Percentiles rank a stretch among this genome's conserved stretches.
phyloP scores from a whole-genome alignment of 1,140 invertebrate genomes.

The Trachymyrmex septentrionalis region DNA sequence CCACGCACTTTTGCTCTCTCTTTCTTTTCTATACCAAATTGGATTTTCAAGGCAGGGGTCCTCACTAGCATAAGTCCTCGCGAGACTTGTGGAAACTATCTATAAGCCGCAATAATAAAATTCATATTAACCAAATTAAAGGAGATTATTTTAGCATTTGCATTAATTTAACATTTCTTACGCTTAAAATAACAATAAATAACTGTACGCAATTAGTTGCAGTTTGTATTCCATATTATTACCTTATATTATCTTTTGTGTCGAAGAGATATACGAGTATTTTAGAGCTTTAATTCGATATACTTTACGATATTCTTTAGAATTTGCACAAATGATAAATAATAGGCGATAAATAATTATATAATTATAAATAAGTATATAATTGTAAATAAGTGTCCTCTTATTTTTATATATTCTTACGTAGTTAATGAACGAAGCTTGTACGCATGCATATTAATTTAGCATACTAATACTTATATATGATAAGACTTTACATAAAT shows the following conservation, averaged over 20 bases:
- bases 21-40: neutral
- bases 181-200: constrained; percentile 17
- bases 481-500: too few relatives aligned
- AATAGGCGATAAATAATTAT: neutral
- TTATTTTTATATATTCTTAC: too few relatives aligned
- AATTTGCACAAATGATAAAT: neutral
- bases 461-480: too few relatives aligned
- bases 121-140: constrained; percentile 16
- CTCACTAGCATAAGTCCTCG: neutral
- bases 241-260: neutral
- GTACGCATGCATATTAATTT: too few relatives aligned
- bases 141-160: constrained; percentile 4
- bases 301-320: neutral
- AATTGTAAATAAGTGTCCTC: too few relatives aligned
- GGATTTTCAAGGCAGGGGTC: constrained; percentile 1
- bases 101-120: constrained; percentile 21
- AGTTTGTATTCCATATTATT: neutral
- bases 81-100: neutral
- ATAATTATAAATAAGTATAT: too few relatives aligned
- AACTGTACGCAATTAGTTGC: constrained; percentile 5
- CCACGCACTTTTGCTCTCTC: neutral
- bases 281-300: neutral
- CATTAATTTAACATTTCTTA: neutral
- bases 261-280: neutral
- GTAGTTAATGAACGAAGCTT: too few relatives aligned